These are phyloP conservation scores for Nettapus auritus DNA, from an alignment of 2,113 vertebrate species.

Conservation along the genomic window DNA sequence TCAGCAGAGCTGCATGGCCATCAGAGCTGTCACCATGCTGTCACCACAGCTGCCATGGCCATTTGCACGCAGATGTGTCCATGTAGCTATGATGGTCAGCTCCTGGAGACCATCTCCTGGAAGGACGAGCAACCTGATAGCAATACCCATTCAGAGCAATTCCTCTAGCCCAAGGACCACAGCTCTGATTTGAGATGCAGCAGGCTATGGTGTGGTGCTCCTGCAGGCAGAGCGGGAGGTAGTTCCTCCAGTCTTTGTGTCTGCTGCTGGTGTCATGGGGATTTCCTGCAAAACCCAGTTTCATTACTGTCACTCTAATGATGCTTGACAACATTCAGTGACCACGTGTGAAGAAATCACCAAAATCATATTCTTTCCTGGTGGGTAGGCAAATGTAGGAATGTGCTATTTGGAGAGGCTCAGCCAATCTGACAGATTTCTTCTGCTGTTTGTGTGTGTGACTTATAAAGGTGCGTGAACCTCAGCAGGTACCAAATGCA, in stretches of 20 bases:
- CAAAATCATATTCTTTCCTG: background rate
- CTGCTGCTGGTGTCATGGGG: background rate
- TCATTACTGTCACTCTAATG: background rate
- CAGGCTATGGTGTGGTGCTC: background rate
- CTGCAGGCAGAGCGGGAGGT: background rate
- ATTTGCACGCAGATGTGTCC: fast-evolving
- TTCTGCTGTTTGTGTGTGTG: background rate
- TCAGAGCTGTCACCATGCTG: background rate
- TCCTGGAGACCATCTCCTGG: background rate
- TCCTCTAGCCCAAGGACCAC: background rate
- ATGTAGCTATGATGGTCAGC: too few species aligned
- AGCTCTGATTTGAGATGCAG: background rate
- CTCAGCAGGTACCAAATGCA: background rate
- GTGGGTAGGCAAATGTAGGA: background rate
- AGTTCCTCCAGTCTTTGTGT: background rate
- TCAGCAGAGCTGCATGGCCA: background rate
- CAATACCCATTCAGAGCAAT: background rate
- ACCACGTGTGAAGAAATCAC: background rate
- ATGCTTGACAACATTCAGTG: background rate
- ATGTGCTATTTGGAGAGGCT: background rate
- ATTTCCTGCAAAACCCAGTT: background rate
- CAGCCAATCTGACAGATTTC: background rate
- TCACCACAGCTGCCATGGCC: background rate
- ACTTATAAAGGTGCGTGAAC: background rate
- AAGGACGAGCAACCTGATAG: background rate